These are phyloP conservation scores for Tragopan temminckii DNA, from an alignment of 2,797 vertebrate genomes.

Conservation along the genomic window DNA sequence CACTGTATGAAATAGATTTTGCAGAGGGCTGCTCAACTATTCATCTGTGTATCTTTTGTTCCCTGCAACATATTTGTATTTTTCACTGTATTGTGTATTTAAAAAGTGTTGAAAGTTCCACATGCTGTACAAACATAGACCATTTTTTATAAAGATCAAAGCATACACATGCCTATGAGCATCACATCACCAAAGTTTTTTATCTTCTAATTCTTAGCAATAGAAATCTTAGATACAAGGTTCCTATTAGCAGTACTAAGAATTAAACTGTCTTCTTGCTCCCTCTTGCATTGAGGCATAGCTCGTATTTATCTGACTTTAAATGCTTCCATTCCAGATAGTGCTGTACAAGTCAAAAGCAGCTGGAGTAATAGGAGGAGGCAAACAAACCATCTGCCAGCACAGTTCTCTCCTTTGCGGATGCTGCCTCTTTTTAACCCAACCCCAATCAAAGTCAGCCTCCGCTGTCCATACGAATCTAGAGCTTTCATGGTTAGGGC, in stretches of 20 bases:
- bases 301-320: not conserved
- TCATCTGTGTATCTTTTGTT: not conserved
- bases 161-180: not conserved
- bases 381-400: constrained; percentile 18
- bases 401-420: not conserved
- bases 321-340: constrained; percentile 4
- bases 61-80: not conserved
- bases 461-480: not conserved
- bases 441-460: not conserved
- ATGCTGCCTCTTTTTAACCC: not conserved
- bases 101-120: not conserved
- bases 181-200: constrained; percentile 10
- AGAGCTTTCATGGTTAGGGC: not conserved
- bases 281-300: not conserved
- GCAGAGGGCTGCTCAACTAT: constrained; percentile 36
- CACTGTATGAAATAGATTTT: constrained; percentile 47
- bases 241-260: not conserved
- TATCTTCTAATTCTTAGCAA: not conserved
- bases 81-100: constrained; percentile 33
- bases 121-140: not conserved
- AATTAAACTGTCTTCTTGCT: not conserved
- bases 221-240: not conserved
- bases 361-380: not conserved
- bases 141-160: constrained; percentile 26
- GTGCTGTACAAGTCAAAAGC: not conserved